Percentiles rank a stretch among this genome's conserved stretches.
These are phyloP conservation scores for Molossus molossus DNA, from an alignment of 2,797 vertebrate species.

Conservation along the genomic window DNA sequence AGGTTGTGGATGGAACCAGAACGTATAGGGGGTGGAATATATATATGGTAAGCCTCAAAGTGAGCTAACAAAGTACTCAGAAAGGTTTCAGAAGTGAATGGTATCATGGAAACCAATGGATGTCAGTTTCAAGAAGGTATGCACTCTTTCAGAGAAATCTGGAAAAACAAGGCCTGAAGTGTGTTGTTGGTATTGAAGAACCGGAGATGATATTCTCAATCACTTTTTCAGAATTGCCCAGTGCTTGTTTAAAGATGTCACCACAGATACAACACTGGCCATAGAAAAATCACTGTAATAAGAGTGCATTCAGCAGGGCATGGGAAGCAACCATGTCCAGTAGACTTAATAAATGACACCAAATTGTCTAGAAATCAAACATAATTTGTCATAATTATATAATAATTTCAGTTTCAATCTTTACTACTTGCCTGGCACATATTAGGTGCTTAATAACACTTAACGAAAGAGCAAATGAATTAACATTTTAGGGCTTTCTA, in stretches of 20 bases:
- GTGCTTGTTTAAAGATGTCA: neutral
- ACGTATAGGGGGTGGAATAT: neutral
- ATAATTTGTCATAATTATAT: constrained; percentile 51
- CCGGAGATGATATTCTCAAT: neutral
- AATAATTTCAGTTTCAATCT: constrained; percentile 52
- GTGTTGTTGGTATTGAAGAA: neutral
- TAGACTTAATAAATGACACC: constrained; percentile 29
- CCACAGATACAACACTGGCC: neutral
- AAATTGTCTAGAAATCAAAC: constrained; percentile 63
- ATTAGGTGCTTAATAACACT: constrained; percentile 46
- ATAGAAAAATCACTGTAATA: neutral
- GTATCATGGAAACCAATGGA: neutral
- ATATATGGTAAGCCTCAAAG: neutral
- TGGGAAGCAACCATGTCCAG: neutral
- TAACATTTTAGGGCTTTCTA: constrained; percentile 39
- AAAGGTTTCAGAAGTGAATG: neutral
- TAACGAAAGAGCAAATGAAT: constrained; percentile 62
- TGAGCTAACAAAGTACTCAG: constrained; percentile 27
- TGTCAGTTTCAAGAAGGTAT: neutral
- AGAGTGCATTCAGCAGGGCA: neutral
- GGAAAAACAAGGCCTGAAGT: neutral
- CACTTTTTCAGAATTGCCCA: neutral
- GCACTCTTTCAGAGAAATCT: neutral
- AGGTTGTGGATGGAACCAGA: neutral
- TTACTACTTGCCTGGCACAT: constrained; percentile 31